Conservation (phyloP, 2,113 vertebrate genomes). For the Lanius ludovicianus region DNA sequence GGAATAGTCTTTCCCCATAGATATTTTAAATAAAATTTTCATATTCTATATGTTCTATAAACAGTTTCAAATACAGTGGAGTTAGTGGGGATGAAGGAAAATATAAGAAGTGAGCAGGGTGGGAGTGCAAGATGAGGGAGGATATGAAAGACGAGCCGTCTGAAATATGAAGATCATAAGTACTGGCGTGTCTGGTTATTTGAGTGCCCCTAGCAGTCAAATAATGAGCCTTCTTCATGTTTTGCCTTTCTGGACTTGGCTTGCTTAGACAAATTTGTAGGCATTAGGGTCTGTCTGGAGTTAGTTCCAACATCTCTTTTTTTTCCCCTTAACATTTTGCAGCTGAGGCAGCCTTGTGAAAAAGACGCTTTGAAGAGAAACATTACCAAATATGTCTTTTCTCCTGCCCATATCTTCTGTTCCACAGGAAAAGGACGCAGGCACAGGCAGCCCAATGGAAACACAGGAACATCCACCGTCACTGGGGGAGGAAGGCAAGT, state of each 20-base stretch:
- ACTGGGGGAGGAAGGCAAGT: not conserved
- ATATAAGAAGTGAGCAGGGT: not conserved
- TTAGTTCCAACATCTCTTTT: slow-evolving; percentile 74
- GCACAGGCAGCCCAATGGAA: slow-evolving; percentile 56
- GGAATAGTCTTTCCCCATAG: slow-evolving; percentile 43
- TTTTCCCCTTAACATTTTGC: slow-evolving; percentile 76
- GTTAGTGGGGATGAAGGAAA: slow-evolving; percentile 52
- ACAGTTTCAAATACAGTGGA: slow-evolving; percentile 60
- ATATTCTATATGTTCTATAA: slow-evolving; percentile 55
- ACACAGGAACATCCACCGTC: not conserved
- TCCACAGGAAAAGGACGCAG: slow-evolving; percentile 75
- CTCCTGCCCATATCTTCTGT: slow-evolving; percentile 73
- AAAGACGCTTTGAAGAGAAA: slow-evolving; percentile 71
- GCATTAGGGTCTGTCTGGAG: slow-evolving; percentile 83
- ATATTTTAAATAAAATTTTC: slow-evolving; percentile 62
- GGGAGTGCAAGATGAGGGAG: slow-evolving; percentile 21
- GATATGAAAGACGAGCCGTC: slow-evolving; percentile 61
- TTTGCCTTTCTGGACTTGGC: slow-evolving; percentile 74
- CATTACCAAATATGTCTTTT: slow-evolving; percentile 82
- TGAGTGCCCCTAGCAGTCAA: slow-evolving; percentile 71
- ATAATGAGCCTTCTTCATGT: slow-evolving; percentile 78
- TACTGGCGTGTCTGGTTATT: slow-evolving; percentile 74
- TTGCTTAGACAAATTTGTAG: slow-evolving; percentile 76
- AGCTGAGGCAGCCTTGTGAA: slow-evolving; percentile 72
- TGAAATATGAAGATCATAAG: slow-evolving; percentile 70